A percentile compares a stretch with the other conserved stretches of the same genome.
Evolutionary conservation across 2,888 invertebrate genomes (phyloP).

Genomic region (Endotricha flammealis): DNA sequence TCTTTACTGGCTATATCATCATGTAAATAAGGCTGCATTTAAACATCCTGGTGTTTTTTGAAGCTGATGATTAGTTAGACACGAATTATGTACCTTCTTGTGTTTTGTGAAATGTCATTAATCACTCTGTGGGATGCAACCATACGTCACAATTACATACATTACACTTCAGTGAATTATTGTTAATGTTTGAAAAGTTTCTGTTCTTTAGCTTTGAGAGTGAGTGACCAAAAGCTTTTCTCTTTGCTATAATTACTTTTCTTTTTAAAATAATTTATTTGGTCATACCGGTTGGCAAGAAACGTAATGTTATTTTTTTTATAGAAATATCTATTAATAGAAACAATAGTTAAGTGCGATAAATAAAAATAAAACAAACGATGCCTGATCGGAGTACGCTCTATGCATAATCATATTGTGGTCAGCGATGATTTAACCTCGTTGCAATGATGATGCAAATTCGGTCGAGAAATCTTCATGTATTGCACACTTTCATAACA

Average conservation of each 20-base stretch:
- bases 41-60: not conserved
- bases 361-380: no score
- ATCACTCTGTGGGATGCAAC: constrained; percentile 10
- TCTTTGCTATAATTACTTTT: no score
- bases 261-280: no score
- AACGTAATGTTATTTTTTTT: no score
- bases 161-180: no score
- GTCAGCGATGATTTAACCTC: constrained; percentile 45
- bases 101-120: constrained; percentile 4
- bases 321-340: no score
- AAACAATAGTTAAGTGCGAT: no score
- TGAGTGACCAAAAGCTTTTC: no score
- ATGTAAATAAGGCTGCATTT: not conserved
- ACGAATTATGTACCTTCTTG: constrained; percentile 5
- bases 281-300: no score
- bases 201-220: no score
- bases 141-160: constrained; percentile 1
- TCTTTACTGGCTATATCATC: not conserved
- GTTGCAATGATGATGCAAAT: constrained; percentile 67
- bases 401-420: constrained; percentile 25
- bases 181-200: not conserved
- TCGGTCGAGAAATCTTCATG: constrained; percentile 65
- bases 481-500: constrained; percentile 75
- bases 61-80: constrained; percentile 6
- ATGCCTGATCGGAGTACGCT: no score